Evolutionary conservation across 2,113 vertebrate genomes (phyloP), one percentile per base, ranked within the genome.

Genomic region (Megaceryle torquata): DNA sequence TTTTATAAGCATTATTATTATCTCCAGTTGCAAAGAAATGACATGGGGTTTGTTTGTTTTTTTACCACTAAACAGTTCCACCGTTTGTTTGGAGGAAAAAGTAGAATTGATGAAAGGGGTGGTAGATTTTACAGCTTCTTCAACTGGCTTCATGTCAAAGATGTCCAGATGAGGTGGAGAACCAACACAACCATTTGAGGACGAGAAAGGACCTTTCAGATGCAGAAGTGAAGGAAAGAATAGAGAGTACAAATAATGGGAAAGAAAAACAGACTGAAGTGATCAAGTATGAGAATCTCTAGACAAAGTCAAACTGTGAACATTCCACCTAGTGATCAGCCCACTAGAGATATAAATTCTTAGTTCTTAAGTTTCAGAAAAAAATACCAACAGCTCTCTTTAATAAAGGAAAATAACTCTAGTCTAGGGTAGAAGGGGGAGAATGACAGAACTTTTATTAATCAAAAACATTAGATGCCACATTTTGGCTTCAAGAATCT

Each of bases 121-220:
- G 70, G 95, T 79, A 95, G 95, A 96, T 97, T 98, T 97, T 94
- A 98, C 97, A 96, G 96, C 97, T 95, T 98, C 97, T 97, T 98
- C 98, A 91, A 98, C 97, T 44, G 97, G 98, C 95, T 98, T 97
- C 97, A 98, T 98, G 90, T 98, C 97, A 96, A 98, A 98, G 93
- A 98, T 92, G 95, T 98, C 98, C 96, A 98, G 96, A 91, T 97
- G 97, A 90, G 97, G 97, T 83, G 97, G 97, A 90, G 98, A 98
- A 95, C 96, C 95, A 96, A 98, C 92, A 91, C 97, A 98, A 96
- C 97, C 97, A 95, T 98, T 97, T 95, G 98, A 97, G 31, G 97
- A 97, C 64, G 97, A 95, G 93, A 98, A 98, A 93, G 96, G 96
- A 95, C 97, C 97, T 98, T 97, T 83, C 75, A 88, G 96, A 89